Evolutionary conservation across 1,140 invertebrate genomes (phyloP).

Genomic region (Drosophila malerkotliana): DNA sequence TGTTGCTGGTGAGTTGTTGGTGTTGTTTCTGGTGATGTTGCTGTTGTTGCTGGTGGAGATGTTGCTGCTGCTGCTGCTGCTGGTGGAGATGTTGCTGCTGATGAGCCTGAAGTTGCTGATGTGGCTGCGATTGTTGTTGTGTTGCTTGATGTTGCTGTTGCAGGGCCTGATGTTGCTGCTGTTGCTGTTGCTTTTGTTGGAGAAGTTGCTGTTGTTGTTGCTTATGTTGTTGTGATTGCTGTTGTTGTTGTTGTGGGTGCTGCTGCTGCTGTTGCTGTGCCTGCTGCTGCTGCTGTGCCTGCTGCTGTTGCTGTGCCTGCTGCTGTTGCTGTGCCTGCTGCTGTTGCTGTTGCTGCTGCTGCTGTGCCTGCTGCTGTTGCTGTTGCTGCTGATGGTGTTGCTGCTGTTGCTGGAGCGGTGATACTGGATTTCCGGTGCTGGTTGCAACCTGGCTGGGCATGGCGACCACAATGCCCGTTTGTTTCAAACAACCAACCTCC

Average conservation of each 20-base stretch:
- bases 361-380: not conserved
- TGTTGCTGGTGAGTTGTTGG: conserved; percentile 54
- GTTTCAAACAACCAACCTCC: conserved; percentile 68
- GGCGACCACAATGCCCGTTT: conserved; percentile 59
- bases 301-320: not conserved
- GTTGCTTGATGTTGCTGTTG: conserved; percentile 32
- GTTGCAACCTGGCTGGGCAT: conserved; percentile 59
- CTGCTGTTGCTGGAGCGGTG: conserved; percentile 5
- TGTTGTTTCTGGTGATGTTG: conserved; percentile 46
- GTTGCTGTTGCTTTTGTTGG: conserved; percentile 43
- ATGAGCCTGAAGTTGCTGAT: conserved; percentile 3
- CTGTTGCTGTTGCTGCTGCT: not conserved
- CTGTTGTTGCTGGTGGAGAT: conserved; percentile 9
- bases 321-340: not conserved
- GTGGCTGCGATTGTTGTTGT: not conserved
- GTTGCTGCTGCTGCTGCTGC: conserved; percentile 1
- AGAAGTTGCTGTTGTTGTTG: conserved; percentile 11
- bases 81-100: conserved; percentile 19
- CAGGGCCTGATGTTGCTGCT: conserved; percentile 38
- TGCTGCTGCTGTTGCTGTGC: conserved; percentile 6
- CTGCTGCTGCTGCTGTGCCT: conserved; percentile 3
- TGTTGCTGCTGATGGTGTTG: conserved; percentile 12
- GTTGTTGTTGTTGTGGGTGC: not conserved
- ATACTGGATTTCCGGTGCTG: conserved; percentile 28
- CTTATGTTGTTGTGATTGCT: conserved; percentile 5